Evolutionary conservation across 2,888 invertebrate genomes (phyloP).

Genomic region (Teleiodes luculella): DNA sequence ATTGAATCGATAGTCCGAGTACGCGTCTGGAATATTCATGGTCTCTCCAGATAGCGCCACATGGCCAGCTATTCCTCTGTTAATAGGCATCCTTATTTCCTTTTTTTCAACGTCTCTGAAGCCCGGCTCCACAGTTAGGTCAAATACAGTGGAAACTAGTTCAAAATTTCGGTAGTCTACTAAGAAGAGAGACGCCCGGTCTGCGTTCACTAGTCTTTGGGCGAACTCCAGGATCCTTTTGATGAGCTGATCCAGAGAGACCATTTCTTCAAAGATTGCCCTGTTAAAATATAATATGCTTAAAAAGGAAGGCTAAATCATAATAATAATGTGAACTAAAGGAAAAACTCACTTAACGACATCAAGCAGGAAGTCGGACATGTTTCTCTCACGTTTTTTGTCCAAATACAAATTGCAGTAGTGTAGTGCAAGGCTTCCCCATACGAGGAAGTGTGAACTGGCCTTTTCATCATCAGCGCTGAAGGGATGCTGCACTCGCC

Average conservation of each 20-base stretch:
- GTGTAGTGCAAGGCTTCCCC: conserved; percentile 84
- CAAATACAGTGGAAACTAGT: conserved; percentile 90
- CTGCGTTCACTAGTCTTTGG: conserved; percentile 88
- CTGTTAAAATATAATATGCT: conserved; percentile 59
- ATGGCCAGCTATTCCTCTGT: conserved; percentile 89
- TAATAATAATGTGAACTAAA: conserved; percentile 24
- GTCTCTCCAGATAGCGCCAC: conserved; percentile 89
- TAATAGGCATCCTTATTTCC: conserved; percentile 84
- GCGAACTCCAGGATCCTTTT: conserved; percentile 91
- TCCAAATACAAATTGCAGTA: conserved; percentile 83
- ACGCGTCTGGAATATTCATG: conserved; percentile 90
- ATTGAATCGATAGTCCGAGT: conserved; percentile 87
- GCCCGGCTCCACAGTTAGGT: conserved; percentile 68
- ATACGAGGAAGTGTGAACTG: conserved; percentile 81
- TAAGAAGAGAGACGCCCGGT: conserved; percentile 89
- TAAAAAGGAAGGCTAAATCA: too few relatives aligned
- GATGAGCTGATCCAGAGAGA: conserved; percentile 88
- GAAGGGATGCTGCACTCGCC: conserved; percentile 77
- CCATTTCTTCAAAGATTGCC: conserved; percentile 93
- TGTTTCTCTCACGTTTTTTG: conserved; percentile 83
- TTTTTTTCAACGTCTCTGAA: conserved; percentile 55
- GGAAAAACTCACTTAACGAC: conserved; percentile 89
- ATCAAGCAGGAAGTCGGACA: conserved; percentile 87
- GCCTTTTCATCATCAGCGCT: conserved; percentile 84
- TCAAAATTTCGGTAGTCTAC: conserved; percentile 86